Conservation (phyloP, 64 coral and sea anemone genomes). For the Stichodactyla mertensii region DNA sequence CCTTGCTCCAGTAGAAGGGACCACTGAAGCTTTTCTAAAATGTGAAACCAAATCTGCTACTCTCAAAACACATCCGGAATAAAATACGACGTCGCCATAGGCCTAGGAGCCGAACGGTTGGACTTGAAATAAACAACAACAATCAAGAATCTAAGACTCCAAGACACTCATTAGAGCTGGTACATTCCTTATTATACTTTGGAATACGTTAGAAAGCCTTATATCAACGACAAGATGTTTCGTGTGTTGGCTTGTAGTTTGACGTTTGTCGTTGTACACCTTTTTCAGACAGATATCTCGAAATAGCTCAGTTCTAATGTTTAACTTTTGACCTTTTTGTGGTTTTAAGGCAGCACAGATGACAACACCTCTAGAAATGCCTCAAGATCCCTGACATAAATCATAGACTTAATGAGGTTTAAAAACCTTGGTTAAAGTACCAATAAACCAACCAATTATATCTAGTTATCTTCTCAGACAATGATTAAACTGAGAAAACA, state of each 20-base stretch:
- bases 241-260: neutral
- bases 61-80: neutral
- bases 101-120: neutral
- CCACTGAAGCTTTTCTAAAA: neutral
- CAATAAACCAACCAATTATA: constrained; percentile 26
- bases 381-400: neutral
- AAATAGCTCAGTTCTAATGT: constrained; percentile 3
- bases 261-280: constrained; percentile 11
- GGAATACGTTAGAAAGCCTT: neutral
- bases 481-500: neutral
- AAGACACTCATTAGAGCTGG: neutral
- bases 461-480: constrained; percentile 11
- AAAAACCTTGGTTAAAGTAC: neutral
- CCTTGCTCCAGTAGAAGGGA: neutral
- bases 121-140: neutral
- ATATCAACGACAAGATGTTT: neutral
- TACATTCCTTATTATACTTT: neutral
- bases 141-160: neutral
- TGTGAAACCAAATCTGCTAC: neutral
- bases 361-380: constrained; percentile 4
- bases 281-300: constrained; percentile 1
- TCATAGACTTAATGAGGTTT: constrained; percentile 6
- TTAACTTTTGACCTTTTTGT: constrained; percentile 16
- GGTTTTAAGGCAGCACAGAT: constrained; percentile 10
- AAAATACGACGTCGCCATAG: neutral